Conservation (phyloP, 64 coral and sea anemone genomes). For the Anthopleura sola region DNA sequence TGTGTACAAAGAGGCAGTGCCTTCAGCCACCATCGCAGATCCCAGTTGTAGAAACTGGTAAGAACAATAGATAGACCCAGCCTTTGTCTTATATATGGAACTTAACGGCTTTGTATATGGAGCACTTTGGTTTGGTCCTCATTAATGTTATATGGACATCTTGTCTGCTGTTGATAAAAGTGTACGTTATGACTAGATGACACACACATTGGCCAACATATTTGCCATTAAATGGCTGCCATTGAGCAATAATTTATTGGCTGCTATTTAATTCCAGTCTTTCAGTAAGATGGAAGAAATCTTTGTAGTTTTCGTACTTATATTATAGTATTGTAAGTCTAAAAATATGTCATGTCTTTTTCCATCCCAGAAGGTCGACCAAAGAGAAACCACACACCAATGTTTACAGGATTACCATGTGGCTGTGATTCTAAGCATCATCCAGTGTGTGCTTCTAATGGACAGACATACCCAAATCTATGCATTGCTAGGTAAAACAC, state of each 20-base stretch:
- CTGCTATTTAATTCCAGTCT: too few species aligned
- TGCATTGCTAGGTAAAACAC: slow-evolving; percentile 45
- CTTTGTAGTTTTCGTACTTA: neutral
- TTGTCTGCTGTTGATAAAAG: too few species aligned
- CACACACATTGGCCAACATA: too few species aligned
- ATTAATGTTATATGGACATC: too few species aligned
- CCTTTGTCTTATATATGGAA: neutral
- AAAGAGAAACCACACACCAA: slow-evolving; percentile 47
- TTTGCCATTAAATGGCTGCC: too few species aligned
- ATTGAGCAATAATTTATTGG: too few species aligned
- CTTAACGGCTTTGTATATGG: too few species aligned
- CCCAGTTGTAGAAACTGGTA: neutral
- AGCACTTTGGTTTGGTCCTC: too few species aligned
- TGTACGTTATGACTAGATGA: too few species aligned
- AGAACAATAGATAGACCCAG: neutral
- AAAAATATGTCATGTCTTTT: neutral
- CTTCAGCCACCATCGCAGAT: neutral
- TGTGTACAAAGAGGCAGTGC: slow-evolving; percentile 40
- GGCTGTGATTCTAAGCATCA: slow-evolving; percentile 23
- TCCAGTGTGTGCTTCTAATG: slow-evolving; percentile 44
- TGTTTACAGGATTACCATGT: slow-evolving; percentile 32
- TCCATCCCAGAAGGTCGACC: slow-evolving; percentile 26
- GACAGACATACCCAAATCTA: slow-evolving; percentile 39
- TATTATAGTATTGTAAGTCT: neutral
- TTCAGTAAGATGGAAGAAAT: neutral